These are phyloP conservation scores for Clarias fuscus DNA, from an alignment of 2,797 vertebrate genomes.

Conservation along the genomic window DNA sequence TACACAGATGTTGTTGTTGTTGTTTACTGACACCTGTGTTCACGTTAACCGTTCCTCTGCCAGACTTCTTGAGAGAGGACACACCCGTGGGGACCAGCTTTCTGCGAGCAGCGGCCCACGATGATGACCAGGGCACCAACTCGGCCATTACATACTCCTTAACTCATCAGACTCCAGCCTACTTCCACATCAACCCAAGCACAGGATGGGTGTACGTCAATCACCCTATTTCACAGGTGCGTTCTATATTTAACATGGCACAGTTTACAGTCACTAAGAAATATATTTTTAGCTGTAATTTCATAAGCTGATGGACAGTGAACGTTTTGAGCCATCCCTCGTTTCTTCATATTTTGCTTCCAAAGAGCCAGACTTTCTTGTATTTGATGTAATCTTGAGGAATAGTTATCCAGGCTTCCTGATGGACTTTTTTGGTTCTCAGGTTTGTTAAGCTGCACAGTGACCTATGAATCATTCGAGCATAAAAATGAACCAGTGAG, in stretches of 20 bases:
- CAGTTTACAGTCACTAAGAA: background rate
- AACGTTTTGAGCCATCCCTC: too few relatives aligned
- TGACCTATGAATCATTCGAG: too few relatives aligned
- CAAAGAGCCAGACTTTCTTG: too few relatives aligned
- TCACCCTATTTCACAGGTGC: conserved; percentile 81
- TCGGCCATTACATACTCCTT: conserved; percentile 83
- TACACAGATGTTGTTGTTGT: conserved; percentile 47
- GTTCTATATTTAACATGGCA: background rate
- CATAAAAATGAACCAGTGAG: too few relatives aligned
- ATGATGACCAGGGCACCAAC: conserved; percentile 87
- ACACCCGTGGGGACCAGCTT: conserved; percentile 85
- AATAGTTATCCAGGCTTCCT: too few relatives aligned
- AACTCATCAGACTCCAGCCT: conserved; percentile 75
- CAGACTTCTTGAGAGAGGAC: conserved; percentile 87
- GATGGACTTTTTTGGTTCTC: too few relatives aligned
- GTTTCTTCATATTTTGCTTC: too few relatives aligned
- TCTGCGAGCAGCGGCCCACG: conserved; percentile 80
- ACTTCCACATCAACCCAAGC: conserved; percentile 85
- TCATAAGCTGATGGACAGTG: background rate
- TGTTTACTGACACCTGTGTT: conserved; percentile 29
- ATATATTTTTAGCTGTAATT: background rate
- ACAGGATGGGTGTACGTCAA: conserved; percentile 89
- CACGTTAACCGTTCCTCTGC: conserved; percentile 45
- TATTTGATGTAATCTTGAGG: too few relatives aligned
- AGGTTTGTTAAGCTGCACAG: too few relatives aligned